phyloP scores from a whole-genome alignment of 2,797 vertebrate species.

The Myotis planiceps region DNA sequence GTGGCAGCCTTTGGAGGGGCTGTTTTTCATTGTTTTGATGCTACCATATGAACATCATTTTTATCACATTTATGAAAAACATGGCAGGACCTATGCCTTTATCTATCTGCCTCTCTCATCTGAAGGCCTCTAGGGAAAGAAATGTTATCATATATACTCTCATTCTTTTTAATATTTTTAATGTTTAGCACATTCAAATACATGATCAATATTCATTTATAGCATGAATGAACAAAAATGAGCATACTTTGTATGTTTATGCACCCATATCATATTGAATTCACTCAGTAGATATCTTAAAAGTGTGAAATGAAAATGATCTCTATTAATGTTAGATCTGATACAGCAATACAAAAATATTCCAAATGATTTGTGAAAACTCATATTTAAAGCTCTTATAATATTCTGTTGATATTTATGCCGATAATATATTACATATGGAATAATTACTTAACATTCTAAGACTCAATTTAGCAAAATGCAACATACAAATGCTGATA shows the following conservation, averaged over 20 bases:
- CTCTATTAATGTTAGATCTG: not conserved
- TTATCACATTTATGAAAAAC: not conserved
- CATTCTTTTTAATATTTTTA: not conserved
- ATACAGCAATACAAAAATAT: not conserved
- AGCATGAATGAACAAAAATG: not conserved
- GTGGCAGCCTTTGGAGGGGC: rapidly evolving
- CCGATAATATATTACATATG: not conserved
- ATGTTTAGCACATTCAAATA: not conserved
- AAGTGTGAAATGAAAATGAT: not conserved
- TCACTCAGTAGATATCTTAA: not conserved
- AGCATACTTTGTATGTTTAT: not conserved
- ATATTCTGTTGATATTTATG: not conserved
- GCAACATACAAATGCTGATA: not conserved
- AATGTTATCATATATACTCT: not conserved
- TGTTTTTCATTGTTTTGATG: not conserved
- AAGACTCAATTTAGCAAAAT: not conserved
- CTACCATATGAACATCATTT: not conserved
- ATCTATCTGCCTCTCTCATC: not conserved
- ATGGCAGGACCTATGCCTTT: not conserved
- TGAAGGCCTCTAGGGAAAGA: not conserved
- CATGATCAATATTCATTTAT: not conserved
- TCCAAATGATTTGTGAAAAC: not conserved
- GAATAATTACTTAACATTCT: not conserved
- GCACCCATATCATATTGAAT: not conserved
- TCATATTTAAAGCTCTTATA: not conserved